phyloP scores from a whole-genome alignment of 1,140 invertebrate genomes.

The Heliothis virescens region DNA sequence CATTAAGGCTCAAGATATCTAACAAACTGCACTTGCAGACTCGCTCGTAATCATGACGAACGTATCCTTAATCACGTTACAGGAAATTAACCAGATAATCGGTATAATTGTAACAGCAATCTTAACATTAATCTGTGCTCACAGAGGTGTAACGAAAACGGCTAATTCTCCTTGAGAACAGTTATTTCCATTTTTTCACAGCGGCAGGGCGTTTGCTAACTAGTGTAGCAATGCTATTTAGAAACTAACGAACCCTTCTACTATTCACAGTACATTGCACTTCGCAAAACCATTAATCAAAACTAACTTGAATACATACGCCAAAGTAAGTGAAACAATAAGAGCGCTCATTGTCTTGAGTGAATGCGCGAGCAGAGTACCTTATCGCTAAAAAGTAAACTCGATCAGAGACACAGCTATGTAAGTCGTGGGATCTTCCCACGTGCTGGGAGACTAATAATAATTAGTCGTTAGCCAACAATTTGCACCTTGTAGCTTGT shows the following conservation, averaged over 20 bases:
- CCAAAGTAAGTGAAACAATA: conserved; percentile 61
- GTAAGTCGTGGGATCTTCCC: conserved; percentile 76
- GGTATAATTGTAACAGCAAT: conserved; percentile 73
- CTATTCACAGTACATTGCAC: conserved; percentile 57
- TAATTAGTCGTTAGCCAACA: conserved; percentile 75
- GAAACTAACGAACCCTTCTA: conserved; percentile 45
- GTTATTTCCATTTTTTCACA: conserved; percentile 75
- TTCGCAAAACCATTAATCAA: conserved; percentile 55
- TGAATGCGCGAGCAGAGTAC: conserved; percentile 55
- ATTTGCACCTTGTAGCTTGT: conserved; percentile 64
- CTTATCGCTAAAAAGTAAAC: conserved; percentile 69
- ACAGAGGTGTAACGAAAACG: conserved; percentile 67
- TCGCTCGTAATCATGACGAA: conserved; percentile 24
- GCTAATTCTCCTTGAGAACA: conserved; percentile 73
- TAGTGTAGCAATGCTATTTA: conserved; percentile 57
- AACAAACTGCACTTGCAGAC: conserved; percentile 4
- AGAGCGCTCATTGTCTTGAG: conserved; percentile 53
- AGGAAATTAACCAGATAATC: conserved; percentile 75
- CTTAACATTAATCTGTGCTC: conserved; percentile 66
- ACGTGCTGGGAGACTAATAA: conserved; percentile 64
- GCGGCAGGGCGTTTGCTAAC: conserved; percentile 66
- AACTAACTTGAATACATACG: conserved; percentile 50
- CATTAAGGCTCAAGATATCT: conserved; percentile 17
- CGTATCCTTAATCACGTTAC: conserved; percentile 57
- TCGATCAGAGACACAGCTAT: conserved; percentile 58